phyloP scores from a whole-genome alignment of 2,888 invertebrate species.

The Stenolophus ochropezus region DNA sequence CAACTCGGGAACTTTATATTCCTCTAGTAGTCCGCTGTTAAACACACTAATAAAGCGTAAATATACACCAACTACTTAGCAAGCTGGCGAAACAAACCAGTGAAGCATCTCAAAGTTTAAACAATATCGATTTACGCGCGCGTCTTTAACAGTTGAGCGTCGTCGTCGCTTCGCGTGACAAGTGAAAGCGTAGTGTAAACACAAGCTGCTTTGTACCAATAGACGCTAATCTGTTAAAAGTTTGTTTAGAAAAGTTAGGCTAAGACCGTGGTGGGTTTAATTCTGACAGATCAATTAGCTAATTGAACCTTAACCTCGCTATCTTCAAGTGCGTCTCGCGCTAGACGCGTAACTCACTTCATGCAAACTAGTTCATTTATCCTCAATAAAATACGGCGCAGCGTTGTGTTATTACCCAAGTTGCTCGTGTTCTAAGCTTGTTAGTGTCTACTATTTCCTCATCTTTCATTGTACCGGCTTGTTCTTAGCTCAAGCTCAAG shows the following conservation, averaged over 20 bases:
- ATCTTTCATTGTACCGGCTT: conserved; percentile 38
- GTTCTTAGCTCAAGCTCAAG: conserved; percentile 31
- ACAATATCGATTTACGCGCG: conserved; percentile 55
- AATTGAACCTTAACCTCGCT: conserved; percentile 57
- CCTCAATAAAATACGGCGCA: conserved; percentile 41
- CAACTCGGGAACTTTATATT: neutral
- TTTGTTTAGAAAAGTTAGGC: conserved; percentile 58
- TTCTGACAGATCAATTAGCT: conserved; percentile 60
- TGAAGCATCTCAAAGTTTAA: conserved; percentile 37
- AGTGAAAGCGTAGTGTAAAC: conserved; percentile 57
- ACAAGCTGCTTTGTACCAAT: conserved; percentile 33
- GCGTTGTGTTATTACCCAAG: conserved; percentile 39
- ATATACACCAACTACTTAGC: conserved; percentile 30
- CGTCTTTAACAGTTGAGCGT: conserved; percentile 32
- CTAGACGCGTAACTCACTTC: conserved; percentile 27
- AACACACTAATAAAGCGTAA: conserved; percentile 40
- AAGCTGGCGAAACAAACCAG: conserved; percentile 20
- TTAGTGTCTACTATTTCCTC: conserved; percentile 49
- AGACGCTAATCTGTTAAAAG: conserved; percentile 54
- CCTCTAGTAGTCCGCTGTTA: neutral
- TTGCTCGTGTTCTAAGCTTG: conserved; percentile 47
- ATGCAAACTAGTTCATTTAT: conserved; percentile 52
- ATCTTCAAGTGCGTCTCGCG: conserved; percentile 30
- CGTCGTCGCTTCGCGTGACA: conserved; percentile 20
- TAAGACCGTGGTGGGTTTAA: conserved; percentile 43